Percentiles rank a stretch among this genome's conserved stretches.
These are phyloP conservation scores for Deilephila porcellus DNA, from an alignment of 2,888 invertebrate genomes.

Conservation along the genomic window DNA sequence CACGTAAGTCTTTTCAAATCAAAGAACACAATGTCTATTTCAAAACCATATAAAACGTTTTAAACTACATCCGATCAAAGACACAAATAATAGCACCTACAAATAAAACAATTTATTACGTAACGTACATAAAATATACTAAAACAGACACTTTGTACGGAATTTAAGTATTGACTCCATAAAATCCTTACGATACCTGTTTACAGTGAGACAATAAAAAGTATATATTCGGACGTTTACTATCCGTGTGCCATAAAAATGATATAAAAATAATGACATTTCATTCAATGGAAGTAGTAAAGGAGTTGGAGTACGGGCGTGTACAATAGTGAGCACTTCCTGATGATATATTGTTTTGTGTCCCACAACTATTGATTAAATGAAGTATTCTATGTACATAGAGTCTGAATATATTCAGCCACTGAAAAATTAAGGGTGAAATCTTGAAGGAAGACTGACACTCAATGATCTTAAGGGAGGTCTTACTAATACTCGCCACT, in stretches of 20 bases:
- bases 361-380: neutral
- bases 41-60: constrained; percentile 19
- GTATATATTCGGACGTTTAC: constrained; percentile 2
- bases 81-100: constrained; percentile 1
- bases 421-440: no score
- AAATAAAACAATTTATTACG: constrained; percentile 10
- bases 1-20: no score
- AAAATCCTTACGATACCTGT: constrained; percentile 10
- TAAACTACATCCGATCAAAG: neutral
- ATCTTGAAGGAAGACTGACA: no score
- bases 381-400: no score
- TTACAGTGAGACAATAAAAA: constrained; percentile 10
- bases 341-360: neutral
- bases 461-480: no score
- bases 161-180: neutral
- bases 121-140: neutral
- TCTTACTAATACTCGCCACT: no score
- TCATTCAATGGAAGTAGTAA: neutral
- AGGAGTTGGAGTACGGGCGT: neutral
- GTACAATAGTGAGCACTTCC: neutral
- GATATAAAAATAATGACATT: constrained; percentile 33
- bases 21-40: neutral
- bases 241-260: constrained; percentile 28
- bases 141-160: neutral
- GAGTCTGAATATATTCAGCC: no score